Base-by-base conservation (phyloP, 2,888 invertebrate species). In the Noctua janthe region DNA sequence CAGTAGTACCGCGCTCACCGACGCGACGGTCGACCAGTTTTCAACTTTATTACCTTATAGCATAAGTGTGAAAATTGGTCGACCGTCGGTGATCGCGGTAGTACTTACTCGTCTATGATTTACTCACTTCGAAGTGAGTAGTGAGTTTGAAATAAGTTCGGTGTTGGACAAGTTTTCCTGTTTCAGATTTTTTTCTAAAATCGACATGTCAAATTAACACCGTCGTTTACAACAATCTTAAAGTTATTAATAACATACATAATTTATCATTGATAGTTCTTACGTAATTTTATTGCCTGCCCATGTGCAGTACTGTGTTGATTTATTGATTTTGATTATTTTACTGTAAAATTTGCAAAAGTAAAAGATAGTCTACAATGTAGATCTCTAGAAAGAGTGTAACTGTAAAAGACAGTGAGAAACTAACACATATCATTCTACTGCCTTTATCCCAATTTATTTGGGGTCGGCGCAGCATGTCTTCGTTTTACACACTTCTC, bases 251-350 rank as follows among this genome's bases (percentile, higher is more conserved):
- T 49, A n/a, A n/a, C 29, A n/a, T 59, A 35, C 35, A 59, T 59
- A 23, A 76, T 71, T 59, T 6, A 49, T 49, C 1, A 47, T 47
- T 47, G 47, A 8, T 47, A 47, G 47, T 47, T 47, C 47, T 47
- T 47, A 47, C 47, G 47, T 47, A 47, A 47, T 43, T 64, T 51
- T 39, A 73, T 71, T 51, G 39, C 15, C 20, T 54, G 54, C 69
- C 23, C 74, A 49, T 56, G 70, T n/a, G n/a, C n/a, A n/a, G n/a
- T n/a, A n/a, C 29, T 49, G 8, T 62, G 8, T 35, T 71, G n/a
- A 71, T 71, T 59, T 67, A 75, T 54, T 73, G 15, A 43, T 29
- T 17, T 5, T n/a, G 15, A n/a, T n/a, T 59, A 17, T 62, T 62
- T 62, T 29, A 29, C 62, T 29, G 29, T 62, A 6, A 59, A 29